Evolutionary conservation across 2,113 vertebrate species (phyloP), one percentile per base, ranked within the genome.

Genomic region (Tenrec ecaudatus): DNA sequence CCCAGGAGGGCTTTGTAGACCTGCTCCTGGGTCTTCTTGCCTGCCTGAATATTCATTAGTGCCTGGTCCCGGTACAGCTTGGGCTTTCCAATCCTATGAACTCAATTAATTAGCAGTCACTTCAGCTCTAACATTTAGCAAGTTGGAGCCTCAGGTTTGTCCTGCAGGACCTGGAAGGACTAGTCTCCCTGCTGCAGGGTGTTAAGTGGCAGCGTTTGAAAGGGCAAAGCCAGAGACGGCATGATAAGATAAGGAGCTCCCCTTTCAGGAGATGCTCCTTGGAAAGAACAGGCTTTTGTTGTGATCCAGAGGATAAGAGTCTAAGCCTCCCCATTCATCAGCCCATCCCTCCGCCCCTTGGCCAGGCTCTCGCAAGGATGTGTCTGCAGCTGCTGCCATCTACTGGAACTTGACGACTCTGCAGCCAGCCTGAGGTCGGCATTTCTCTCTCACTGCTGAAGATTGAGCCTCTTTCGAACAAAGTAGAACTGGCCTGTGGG

Each of bases 211-310:
- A 94, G 69, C 92, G 73, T 95, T 78, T 60, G 53, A 95, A 93
- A 93, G 92, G 93, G 95, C 95, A 96, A 88, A 96, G 90, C 92
- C 6, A 43, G 88, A 93, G 95, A 95, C 96, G 87, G 38, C 0
- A 4, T 20, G 92, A 96, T 96, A 93, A 96, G 95, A 96, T 96
- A 93, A 95, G 92, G 76, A 85, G 94, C 88, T 82, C 81, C 47
- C 94, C 81, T 95, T 92, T 78, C 93, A 22, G 25, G 7, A 78
- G 80, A 93, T 66, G 81, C 89, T 95, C 87, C n/a, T 84, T 25
- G 3, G 29, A 31, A 81, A 91, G 94, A 94, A 91, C 91, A 82
- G 92, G 95, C 90, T 95, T 96, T 97, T 84, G 92, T 85, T 86
- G 91, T 86, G 92, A 96, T 94, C 79, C 78, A 0, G 62, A 84